phyloP scores from a whole-genome alignment of 1,140 invertebrate genomes.

The Drosophila quadrilineata region DNA sequence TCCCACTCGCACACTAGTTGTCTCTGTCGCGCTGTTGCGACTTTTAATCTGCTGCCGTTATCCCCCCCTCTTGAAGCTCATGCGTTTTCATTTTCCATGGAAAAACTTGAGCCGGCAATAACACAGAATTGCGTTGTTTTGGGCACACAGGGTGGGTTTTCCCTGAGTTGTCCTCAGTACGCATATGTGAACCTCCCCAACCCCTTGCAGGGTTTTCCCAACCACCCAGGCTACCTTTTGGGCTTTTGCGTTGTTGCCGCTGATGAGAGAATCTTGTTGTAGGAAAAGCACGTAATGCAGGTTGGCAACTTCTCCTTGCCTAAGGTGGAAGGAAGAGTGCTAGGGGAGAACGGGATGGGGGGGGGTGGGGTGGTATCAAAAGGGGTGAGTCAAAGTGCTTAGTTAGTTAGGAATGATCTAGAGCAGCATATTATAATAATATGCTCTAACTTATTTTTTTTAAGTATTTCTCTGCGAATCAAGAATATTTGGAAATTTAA shows the following conservation, averaged over 20 bases:
- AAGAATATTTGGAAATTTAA: no score
- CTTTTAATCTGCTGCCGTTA: not conserved
- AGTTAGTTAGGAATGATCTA: no score
- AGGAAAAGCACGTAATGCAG: conserved; percentile 36
- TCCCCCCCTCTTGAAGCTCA: conserved; percentile 24
- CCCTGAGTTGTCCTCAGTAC: no score
- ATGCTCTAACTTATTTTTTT: no score
- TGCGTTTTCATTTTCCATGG: conserved; percentile 25
- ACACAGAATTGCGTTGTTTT: conserved; percentile 64
- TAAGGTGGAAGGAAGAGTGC: not conserved
- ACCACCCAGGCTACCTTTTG: conserved; percentile 42
- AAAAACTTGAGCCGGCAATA: conserved; percentile 51
- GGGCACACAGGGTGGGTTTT: conserved; percentile 46
- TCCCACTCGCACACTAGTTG: not conserved
- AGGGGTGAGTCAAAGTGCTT: no score
- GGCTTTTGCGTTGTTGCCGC: conserved; percentile 39
- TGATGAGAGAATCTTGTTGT: not conserved
- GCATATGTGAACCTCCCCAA: not conserved
- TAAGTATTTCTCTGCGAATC: no score
- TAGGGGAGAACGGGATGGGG: no score
- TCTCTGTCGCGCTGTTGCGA: not conserved
- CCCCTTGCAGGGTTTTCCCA: conserved; percentile 41
- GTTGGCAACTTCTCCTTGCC: not conserved
- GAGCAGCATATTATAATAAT: no score
- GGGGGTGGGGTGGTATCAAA: no score